phyloP scores from a whole-genome alignment of 2,797 vertebrate species.

The Triplophysa yarkandensis region DNA sequence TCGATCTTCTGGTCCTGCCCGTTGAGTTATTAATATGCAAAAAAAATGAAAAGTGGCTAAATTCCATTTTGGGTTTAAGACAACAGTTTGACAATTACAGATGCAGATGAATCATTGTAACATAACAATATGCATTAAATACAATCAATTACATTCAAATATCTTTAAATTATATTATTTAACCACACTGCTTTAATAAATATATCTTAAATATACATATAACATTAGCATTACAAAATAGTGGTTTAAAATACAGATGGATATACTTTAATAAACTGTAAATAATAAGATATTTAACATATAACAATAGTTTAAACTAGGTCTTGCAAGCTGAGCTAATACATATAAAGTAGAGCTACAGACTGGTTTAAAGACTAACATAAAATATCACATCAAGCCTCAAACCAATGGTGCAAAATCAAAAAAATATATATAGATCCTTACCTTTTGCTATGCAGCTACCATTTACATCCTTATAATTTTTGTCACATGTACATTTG shows the following conservation, averaged over 20 bases:
- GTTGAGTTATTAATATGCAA: conserved; percentile 68
- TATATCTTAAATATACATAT: neutral
- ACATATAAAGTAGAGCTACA: neutral
- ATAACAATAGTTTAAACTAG: neutral
- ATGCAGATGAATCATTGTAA: conserved; percentile 50
- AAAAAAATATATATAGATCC: conserved; percentile 46
- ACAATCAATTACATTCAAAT: too few species aligned
- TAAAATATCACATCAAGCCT: neutral
- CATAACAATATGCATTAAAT: conserved; percentile 35
- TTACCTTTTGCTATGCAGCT: conserved; percentile 94
- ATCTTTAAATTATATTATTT: too few species aligned
- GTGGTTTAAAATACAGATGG: too few species aligned
- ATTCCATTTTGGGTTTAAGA: conserved; percentile 66
- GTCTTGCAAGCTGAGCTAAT: conserved; percentile 3
- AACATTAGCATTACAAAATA: neutral
- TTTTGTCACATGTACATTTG: conserved; percentile 91
- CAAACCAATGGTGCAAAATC: conserved; percentile 11
- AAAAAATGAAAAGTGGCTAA: conserved; percentile 68
- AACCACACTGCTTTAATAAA: too few species aligned
- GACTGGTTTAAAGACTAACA: conserved; percentile 4
- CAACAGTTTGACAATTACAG: conserved; percentile 64
- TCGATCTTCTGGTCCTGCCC: conserved; percentile 96
- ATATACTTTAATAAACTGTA: neutral
- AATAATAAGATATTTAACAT: neutral
- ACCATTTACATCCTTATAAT: conserved; percentile 88